Base-by-base conservation (phyloP, 2,888 invertebrate species). In the Athalia circularis region DNA sequence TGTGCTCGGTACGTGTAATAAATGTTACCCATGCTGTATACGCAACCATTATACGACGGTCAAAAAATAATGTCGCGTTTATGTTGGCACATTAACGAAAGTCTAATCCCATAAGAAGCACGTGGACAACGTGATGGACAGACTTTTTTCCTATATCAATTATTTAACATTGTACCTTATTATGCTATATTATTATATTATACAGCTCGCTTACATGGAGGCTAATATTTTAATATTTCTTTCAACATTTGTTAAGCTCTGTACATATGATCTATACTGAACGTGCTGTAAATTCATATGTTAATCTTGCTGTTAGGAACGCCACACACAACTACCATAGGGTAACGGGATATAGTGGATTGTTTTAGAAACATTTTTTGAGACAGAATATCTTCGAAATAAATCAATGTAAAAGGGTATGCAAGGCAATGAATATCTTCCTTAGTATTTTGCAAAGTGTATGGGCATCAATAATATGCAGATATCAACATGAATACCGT, bases 301-400 rank as follows among this genome's bases (percentile, higher is more conserved):
- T 75, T 70, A 74, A 64, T 65, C 78, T 78, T 78, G 74, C 65
- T 78, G 74, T 74, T 78, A 78, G 78, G 74, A 50, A 78, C 78
- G 64, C 70, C 50, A 78, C 78, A 78, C 65, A 57, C 62, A 78
- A 78, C 78, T 78, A 70, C 78, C 54, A 65, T 9, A 78, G 64
- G 78, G 74, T 47, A 45, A 13, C 13, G 11, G 57, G 54, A 62
- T 52, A 59, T 45, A 72, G n/a, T 59, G 72, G 72, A 52, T 72
- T 72, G 59, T 72, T 45, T 68, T 29, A 50, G 50, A 50, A 50
- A 64, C 45, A 67, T 9, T 54, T 68, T 52, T 11, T 3, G 52
- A 29, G 29, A 29, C 11, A 29, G 7, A 43, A 45, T 45, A 64
- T 64, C 43, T 11, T 9, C n/a, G 29, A 29, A 47, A 65, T 48